Evolutionary conservation across 2,113 vertebrate genomes (phyloP).

Genomic region (Nyctereutes procyonoides): DNA sequence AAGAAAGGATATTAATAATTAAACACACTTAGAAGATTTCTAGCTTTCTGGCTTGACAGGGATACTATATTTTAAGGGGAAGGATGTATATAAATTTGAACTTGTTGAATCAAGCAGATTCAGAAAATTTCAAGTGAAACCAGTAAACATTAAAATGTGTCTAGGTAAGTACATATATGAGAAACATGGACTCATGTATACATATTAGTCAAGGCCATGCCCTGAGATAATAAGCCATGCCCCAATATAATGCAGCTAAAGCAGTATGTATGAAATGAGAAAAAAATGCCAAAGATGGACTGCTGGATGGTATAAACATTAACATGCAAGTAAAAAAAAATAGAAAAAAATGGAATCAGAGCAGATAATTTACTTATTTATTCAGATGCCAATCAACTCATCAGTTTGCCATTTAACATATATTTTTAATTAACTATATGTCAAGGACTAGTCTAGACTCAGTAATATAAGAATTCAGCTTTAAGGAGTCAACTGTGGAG

Average conservation of each 20-base stretch:
- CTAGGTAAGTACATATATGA: neutral
- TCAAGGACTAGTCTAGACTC: neutral
- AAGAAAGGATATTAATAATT: neutral
- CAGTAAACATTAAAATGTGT: neutral
- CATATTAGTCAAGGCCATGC: neutral
- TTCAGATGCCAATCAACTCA: neutral
- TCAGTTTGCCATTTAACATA: neutral
- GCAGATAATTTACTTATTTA: neutral
- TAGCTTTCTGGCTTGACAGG: neutral
- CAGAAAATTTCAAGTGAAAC: neutral
- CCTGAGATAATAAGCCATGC: neutral
- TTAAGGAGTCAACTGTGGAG: neutral
- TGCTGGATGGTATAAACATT: neutral
- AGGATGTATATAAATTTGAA: neutral
- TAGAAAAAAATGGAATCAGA: neutral
- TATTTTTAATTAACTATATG: neutral
- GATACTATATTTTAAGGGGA: neutral
- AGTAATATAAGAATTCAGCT: neutral
- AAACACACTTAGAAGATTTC: neutral
- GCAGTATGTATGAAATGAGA: neutral
- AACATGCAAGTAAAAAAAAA: neutral
- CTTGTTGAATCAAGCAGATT: neutral
- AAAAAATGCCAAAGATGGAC: neutral
- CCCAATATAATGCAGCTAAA: neutral
- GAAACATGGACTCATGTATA: neutral